phyloP scores from a whole-genome alignment of 2,113 vertebrate genomes.

The Drymodes brunneopygia region DNA sequence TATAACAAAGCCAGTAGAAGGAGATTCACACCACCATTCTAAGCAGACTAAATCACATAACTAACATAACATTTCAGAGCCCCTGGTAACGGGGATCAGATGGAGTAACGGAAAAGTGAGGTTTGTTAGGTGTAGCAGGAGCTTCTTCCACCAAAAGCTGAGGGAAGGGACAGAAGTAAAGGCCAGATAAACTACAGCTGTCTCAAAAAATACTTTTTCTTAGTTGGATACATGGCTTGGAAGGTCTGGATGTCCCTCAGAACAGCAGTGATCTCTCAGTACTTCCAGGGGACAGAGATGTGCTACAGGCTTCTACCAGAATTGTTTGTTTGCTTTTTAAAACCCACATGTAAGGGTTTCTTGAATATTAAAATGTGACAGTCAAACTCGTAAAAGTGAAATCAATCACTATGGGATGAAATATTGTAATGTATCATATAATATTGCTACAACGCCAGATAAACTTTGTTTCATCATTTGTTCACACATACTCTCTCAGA shows the following conservation, averaged over 20 bases:
- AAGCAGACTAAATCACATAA: not conserved
- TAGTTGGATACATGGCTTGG: not conserved
- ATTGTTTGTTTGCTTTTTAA: not conserved
- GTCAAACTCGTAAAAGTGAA: not conserved
- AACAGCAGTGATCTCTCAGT: not conserved
- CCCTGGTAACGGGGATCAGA: not conserved
- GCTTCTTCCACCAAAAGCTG: not conserved
- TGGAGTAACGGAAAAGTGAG: not conserved
- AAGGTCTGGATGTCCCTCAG: not conserved
- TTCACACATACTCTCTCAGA: not conserved
- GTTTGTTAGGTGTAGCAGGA: not conserved
- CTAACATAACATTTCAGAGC: not conserved
- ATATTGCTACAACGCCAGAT: constrained; percentile 30
- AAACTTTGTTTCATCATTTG: not conserved
- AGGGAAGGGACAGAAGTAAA: not conserved
- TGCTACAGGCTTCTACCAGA: not conserved
- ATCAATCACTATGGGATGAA: not conserved
- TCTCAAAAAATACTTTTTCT: not conserved
- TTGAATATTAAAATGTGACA: not conserved
- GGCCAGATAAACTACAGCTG: not conserved
- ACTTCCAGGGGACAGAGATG: not conserved
- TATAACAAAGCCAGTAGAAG: not conserved
- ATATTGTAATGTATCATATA: not conserved
- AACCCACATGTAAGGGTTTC: not conserved
- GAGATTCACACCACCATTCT: not conserved